Conservation (phyloP, 2,113 vertebrate genomes). For the Limnothrissa miodon region DNA sequence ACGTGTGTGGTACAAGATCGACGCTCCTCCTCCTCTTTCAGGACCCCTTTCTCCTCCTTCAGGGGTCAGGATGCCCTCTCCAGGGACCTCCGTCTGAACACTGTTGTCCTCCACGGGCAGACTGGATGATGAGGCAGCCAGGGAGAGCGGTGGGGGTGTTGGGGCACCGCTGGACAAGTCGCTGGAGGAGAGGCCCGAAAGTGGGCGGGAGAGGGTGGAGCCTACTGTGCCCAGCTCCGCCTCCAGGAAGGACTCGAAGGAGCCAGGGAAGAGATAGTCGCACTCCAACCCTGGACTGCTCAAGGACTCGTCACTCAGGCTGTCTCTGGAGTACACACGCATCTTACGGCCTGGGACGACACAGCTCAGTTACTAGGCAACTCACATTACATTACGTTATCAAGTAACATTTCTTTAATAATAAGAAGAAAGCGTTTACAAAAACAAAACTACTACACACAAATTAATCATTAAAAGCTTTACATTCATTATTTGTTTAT, state of each 20-base stretch:
- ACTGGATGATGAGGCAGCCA: background rate
- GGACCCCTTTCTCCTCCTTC: background rate
- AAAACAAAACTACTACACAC: no score
- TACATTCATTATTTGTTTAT: no score
- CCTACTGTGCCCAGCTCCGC: constrained; percentile 66
- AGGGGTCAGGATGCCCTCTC: constrained; percentile 14
- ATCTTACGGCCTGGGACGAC: constrained; percentile 79
- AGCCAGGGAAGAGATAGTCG: constrained; percentile 74
- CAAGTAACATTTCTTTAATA: no score
- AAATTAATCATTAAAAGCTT: no score
- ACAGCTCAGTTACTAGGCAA: constrained; percentile 16
- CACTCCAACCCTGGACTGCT: constrained; percentile 67
- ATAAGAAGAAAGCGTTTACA: no score
- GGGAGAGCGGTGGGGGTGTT: background rate
- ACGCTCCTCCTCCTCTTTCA: constrained; percentile 17
- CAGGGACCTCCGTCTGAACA: constrained; percentile 21
- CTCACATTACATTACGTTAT: no score
- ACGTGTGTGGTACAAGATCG: constrained; percentile 37
- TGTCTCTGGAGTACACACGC: constrained; percentile 79
- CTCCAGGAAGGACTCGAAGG: constrained; percentile 71
- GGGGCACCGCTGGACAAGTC: background rate
- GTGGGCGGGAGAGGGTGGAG: constrained; percentile 49
- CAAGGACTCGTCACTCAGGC: constrained; percentile 66
- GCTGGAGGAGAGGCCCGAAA: constrained; percentile 19
- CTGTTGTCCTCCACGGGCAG: background rate